Base-by-base conservation (phyloP, 2,888 invertebrate genomes). In the Trimorus sp. region DNA sequence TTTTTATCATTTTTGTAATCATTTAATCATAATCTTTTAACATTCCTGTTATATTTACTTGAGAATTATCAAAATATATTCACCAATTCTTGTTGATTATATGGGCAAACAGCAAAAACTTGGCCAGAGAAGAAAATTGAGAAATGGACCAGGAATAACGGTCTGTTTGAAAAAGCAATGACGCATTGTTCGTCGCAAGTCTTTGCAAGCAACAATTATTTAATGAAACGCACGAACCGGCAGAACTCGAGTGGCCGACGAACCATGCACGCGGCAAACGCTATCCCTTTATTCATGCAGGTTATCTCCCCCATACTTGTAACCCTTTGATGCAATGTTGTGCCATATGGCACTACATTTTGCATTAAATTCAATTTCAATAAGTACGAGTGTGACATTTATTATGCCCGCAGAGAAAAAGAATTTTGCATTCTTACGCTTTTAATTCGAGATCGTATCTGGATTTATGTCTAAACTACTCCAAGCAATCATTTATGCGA, bases 261-360 rank as follows among this genome's bases (percentile, higher is more conserved):
- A 71, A 78, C 73, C 66, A 65, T 69, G 54, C 78, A 59, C 53
- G 58, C 70, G 54, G 60, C 66, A 68, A 79, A 75, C 70, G 59
- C 63, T 58, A 69, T 75, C 69, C 69, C 79, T 75, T 73, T 74
- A 75, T 75, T 63, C 65, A 37, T 70, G 65, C 70, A 59, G 56
- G 75, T 75, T 70, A 80, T 80, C 80, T 70, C 70, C 79, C 70
- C 80, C 59, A 53, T 75, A 56, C 70, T 79, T 59, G 69, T 68
- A 74, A 74, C 74, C 79, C 79, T 79, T 79, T 79, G 79, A 69
- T 63, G 79, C 69, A 69, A 71, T 48, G 71, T 51, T 66, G 53
- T 71, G 71, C 79, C 79, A 79, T 79, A 79, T 74, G 79, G 79
- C 73, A 68, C 62, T 49, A 49, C 49, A 56, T 79, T 74, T 74